Evolutionary conservation across 1,140 invertebrate genomes (phyloP), one percentile per base, ranked within the genome.

Genomic region (Euschistus heros): DNA sequence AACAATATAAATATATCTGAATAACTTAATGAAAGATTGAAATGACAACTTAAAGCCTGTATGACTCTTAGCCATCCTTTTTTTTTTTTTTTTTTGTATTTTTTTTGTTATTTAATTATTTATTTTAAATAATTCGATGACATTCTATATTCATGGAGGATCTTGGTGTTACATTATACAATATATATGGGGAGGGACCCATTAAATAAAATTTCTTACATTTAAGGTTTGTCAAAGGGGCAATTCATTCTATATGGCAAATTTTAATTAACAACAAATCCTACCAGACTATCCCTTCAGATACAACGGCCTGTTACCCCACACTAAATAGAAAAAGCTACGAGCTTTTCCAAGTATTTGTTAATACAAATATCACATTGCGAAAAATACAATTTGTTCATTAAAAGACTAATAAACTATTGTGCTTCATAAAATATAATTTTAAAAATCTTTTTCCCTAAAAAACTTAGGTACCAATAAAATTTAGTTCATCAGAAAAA

Each of bases 341-440:
- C 54, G 61, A 47, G 61, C 61, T 62, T 62, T 26, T 62, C 44
- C 61, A 62, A 62, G 60, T 64, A 54, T 64, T 64, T 64, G 54
- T 33, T 60, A 27, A 42, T 66, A 66, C 65, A 66, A 66, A 66
- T 66, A 66, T 66, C 65, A 66, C 65, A 66, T 44, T 62, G 65
- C 65, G 42, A 66, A 66, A 66, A 66, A 59, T 60, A 60, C 54
- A 30, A 66, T 66, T 62, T 61, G 37, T 33, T 66, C 26, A 30
- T 22, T 46, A 66, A 46, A 46, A 57, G 47, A 26, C 57, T 60
- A 62, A 46, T 54, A 54, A 60, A 42, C 55, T 66, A 66, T 66
- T 66, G 65, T 61, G 57, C 44, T 50, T 66, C 59, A 62, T 60
- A 66, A 66, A 66, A 66, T 66, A 66, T 66, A 66, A 66, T 54